phyloP scores from a whole-genome alignment of 2,888 invertebrate genomes.

The Chrysolina americana region DNA sequence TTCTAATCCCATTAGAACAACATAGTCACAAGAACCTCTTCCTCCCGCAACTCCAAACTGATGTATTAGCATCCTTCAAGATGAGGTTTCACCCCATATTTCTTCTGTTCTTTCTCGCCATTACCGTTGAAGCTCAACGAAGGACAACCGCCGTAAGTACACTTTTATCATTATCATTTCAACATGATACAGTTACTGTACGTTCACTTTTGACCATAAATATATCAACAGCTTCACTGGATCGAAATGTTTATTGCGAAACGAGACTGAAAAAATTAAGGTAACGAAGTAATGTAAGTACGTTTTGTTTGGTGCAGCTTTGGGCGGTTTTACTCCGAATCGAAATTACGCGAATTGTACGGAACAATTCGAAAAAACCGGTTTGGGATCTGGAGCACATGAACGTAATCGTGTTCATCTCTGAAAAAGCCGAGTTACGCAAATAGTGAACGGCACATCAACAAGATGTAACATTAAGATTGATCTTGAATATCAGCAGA shows the following conservation, averaged over 20 bases:
- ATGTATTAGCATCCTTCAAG: constrained; percentile 35
- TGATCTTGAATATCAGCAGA: too few relatives aligned
- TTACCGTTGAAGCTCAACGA: constrained; percentile 37
- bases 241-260: background rate
- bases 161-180: constrained; percentile 21
- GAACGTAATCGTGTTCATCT: background rate
- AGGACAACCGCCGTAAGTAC: constrained; percentile 39
- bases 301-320: background rate
- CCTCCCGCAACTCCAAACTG: background rate
- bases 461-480: too few relatives aligned
- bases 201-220: constrained; percentile 9
- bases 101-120: constrained; percentile 35
- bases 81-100: constrained; percentile 40
- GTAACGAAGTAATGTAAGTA: constrained; percentile 6
- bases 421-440: background rate
- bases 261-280: background rate
- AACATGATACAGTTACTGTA: constrained; percentile 5
- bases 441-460: background rate
- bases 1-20: constrained; percentile 33
- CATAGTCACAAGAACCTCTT: constrained; percentile 26
- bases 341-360: background rate
- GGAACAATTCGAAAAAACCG: background rate
- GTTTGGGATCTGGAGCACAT: background rate
- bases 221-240: background rate
- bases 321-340: background rate